Percentiles rank a stretch among this genome's conserved stretches.
Conservation (phyloP, 2,888 invertebrate genomes). For the Agrilus biguttatus region DNA sequence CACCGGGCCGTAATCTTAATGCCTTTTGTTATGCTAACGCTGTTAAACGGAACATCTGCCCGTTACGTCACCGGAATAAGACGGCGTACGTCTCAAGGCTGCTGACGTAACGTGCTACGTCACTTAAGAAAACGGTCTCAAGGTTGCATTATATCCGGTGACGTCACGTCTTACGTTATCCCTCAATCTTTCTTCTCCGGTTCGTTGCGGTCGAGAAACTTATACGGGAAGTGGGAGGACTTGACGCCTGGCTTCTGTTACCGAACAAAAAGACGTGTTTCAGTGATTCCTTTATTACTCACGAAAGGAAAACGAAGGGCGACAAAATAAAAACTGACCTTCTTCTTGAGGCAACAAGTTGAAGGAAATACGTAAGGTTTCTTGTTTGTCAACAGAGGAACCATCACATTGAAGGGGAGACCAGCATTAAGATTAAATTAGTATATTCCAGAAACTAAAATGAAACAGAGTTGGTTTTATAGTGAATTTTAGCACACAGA, state of each 20-base stretch:
- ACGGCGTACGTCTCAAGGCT: slow-evolving; percentile 10
- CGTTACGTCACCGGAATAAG: slow-evolving; percentile 11
- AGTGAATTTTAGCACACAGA: too few relatives aligned
- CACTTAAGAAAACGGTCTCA: slow-evolving; percentile 29
- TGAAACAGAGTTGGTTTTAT: too few relatives aligned
- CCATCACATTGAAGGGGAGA: too few relatives aligned
- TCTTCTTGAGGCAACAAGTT: not conserved
- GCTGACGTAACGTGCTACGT: slow-evolving; percentile 17
- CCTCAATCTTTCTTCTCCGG: not conserved
- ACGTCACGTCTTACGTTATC: slow-evolving; percentile 21
- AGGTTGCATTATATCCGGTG: slow-evolving; percentile 28
- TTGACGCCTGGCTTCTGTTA: too few relatives aligned
- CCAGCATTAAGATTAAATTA: too few relatives aligned
- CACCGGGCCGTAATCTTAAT: slow-evolving; percentile 32
- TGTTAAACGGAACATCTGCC: slow-evolving; percentile 23
- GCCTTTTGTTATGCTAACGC: slow-evolving; percentile 30
- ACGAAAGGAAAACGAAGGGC: not conserved
- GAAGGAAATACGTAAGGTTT: not conserved
- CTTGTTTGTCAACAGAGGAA: not conserved
- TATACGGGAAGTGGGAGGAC: not conserved
- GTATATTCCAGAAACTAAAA: too few relatives aligned
- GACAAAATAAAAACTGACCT: not conserved
- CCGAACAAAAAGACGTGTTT: too few relatives aligned
- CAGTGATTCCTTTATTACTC: not conserved
- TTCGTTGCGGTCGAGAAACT: not conserved